Conservation (phyloP, 2,113 vertebrate species). For the Morone saxatilis region DNA sequence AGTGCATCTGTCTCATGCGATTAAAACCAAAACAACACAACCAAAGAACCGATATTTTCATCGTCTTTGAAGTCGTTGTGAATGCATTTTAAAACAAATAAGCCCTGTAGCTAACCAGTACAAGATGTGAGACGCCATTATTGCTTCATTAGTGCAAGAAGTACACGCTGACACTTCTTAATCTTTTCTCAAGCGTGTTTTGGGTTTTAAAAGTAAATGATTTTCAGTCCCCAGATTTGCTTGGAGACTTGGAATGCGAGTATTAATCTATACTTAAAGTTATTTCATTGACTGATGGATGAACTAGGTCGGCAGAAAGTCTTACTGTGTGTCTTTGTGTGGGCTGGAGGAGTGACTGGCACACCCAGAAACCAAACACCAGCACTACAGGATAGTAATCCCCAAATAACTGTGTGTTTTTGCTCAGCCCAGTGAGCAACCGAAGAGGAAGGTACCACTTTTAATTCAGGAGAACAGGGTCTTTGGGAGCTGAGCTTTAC, state of each 20-base stretch:
- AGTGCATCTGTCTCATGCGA: neutral
- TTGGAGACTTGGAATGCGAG: neutral
- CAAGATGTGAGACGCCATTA: neutral
- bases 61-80: neutral
- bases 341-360: slow-evolving; percentile 63
- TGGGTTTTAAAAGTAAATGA: neutral
- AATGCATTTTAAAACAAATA: neutral
- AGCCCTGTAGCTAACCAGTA: neutral
- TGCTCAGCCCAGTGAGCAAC: slow-evolving; percentile 27
- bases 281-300: slow-evolving; percentile 3
- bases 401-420: slow-evolving; percentile 62
- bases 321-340: slow-evolving; percentile 46
- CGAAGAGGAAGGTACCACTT: slow-evolving; percentile 46
- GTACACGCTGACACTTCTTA: neutral
- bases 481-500: slow-evolving; percentile 24
- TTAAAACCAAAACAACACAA: neutral
- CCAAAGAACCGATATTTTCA: neutral
- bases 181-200: neutral
- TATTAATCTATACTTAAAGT: neutral
- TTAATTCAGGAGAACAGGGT: slow-evolving; percentile 41
- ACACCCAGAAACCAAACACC: slow-evolving; percentile 79
- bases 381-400: slow-evolving; percentile 58
- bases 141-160: neutral
- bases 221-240: neutral
- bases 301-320: slow-evolving; percentile 4